Conservation (phyloP, 1,140 invertebrate species). For the Vanessa tameamea region DNA sequence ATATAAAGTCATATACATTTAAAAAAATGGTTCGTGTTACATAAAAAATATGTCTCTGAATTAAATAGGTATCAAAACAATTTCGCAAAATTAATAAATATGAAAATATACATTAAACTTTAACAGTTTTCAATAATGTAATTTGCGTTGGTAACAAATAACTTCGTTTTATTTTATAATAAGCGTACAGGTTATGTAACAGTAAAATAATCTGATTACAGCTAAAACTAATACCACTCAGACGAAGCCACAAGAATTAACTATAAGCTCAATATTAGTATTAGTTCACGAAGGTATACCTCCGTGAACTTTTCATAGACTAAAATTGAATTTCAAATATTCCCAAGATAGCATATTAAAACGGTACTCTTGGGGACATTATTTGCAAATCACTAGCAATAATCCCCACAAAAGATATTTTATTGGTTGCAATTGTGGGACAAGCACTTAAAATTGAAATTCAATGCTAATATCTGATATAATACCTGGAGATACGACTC, state of each 20-base stretch:
- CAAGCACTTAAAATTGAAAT: slow-evolving; percentile 46
- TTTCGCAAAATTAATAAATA: no score
- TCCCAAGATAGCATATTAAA: slow-evolving; percentile 6
- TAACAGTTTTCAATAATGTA: no score
- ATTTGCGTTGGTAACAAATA: no score
- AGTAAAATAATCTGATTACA: neutral
- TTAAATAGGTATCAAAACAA: no score
- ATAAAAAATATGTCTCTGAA: no score
- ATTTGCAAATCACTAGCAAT: slow-evolving; percentile 39
- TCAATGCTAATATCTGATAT: slow-evolving; percentile 50
- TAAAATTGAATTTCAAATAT: neutral
- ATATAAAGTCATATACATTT: no score
- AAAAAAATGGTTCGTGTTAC: no score
- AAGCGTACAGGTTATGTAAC: neutral
- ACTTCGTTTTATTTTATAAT: no score
- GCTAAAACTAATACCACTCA: neutral
- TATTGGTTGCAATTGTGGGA: slow-evolving; percentile 45
- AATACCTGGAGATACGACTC: slow-evolving; percentile 38
- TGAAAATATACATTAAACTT: no score
- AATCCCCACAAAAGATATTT: slow-evolving; percentile 46
- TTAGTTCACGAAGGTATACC: no score
- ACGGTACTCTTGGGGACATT: slow-evolving; percentile 18
- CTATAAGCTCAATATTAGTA: neutral
- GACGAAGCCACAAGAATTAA: neutral
- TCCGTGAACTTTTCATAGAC: neutral